Conservation (phyloP, 2,888 invertebrate species). For the Drosophila anceps region DNA sequence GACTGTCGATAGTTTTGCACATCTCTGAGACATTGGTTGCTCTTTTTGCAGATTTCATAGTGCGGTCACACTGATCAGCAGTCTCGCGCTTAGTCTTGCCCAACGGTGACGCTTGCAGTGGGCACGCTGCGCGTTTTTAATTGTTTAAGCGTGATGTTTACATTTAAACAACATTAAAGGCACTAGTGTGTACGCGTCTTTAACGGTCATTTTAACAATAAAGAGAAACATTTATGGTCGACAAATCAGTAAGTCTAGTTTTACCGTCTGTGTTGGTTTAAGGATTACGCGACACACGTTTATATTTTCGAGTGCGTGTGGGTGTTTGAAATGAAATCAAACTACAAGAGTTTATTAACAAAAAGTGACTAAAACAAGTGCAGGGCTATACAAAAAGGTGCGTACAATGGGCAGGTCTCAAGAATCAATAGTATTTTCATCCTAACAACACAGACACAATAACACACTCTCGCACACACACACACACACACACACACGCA, state of each 20-base stretch:
- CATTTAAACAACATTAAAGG: slow-evolving; percentile 31
- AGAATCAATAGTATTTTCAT: slow-evolving; percentile 54
- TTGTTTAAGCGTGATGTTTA: slow-evolving; percentile 50
- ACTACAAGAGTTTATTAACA: slow-evolving; percentile 20
- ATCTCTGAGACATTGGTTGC: not conserved
- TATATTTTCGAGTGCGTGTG: not conserved
- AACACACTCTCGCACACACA: not conserved
- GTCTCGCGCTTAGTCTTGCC: slow-evolving; percentile 51
- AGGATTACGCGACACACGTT: slow-evolving; percentile 44
- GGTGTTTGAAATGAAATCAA: slow-evolving; percentile 20
- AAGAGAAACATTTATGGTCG: not conserved
- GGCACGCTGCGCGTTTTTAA: slow-evolving; percentile 23
- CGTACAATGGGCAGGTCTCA: slow-evolving; percentile 36
- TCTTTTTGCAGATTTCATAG: not conserved
- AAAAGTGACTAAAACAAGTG: slow-evolving; percentile 26
- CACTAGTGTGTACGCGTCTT: not conserved
- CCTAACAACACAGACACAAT: slow-evolving; percentile 19
- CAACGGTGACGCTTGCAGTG: slow-evolving; percentile 13
- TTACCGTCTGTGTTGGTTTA: slow-evolving; percentile 10
- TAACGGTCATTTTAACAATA: not conserved
- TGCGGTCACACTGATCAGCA: slow-evolving; percentile 40
- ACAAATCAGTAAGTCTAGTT: not conserved
- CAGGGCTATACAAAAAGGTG: slow-evolving; percentile 33
- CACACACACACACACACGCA: slow-evolving; percentile 6
- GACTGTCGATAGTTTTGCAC: slow-evolving; percentile 14